phyloP scores from a whole-genome alignment of 1,140 invertebrate genomes.

The Parasteatoda tepidariorum region DNA sequence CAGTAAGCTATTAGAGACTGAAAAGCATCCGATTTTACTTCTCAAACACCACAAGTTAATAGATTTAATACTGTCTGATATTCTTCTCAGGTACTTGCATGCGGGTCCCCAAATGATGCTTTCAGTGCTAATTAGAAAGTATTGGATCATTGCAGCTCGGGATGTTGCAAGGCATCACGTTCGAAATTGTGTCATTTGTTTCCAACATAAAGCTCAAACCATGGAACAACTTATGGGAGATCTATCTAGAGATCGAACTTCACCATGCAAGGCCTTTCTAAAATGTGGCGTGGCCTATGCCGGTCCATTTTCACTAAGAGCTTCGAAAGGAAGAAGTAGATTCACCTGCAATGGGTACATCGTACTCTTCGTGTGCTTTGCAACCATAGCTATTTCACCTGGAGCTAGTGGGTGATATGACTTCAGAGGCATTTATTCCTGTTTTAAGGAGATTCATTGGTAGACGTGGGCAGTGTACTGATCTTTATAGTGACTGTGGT shows the following conservation, averaged over 20 bases:
- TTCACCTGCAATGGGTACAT: slow-evolving; percentile 66
- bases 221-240: no score
- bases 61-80: no score
- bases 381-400: slow-evolving; percentile 11
- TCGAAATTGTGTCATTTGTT: background rate
- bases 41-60: no score
- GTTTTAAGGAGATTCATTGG: no score
- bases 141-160: background rate
- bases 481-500: no score
- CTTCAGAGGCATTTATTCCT: no score
- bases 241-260: background rate
- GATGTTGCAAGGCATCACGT: background rate
- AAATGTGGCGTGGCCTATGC: background rate
- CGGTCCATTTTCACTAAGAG: no score
- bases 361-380: background rate
- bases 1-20: no score
- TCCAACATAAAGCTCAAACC: background rate
- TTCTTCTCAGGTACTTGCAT: background rate
- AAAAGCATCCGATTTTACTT: no score
- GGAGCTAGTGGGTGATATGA: no score
- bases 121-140: background rate
- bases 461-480: no score
- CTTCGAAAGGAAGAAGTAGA: slow-evolving; percentile 57
- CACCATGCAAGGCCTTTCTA: no score
- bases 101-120: background rate